Evolutionary conservation across 2,888 invertebrate genomes (phyloP), one percentile per base, ranked within the genome.

Genomic region (Sinelater perroti): DNA sequence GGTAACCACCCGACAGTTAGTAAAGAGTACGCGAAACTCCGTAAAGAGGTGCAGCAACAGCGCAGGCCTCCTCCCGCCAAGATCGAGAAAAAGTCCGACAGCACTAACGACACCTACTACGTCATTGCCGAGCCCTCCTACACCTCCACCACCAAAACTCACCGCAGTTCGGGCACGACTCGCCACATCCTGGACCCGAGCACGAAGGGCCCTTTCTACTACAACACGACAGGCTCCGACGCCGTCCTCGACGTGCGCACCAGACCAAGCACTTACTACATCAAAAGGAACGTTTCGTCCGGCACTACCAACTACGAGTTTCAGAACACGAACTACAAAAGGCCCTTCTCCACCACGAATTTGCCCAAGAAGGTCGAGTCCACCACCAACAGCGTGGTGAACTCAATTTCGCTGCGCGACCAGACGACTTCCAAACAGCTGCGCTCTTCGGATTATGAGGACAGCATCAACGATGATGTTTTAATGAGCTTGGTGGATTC

Each of bases 21-120:
- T 67, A 81, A 81, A 69, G 81, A 82, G 61, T 82, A 82, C 63
- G 81, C 82, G 3, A 82, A 82, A 67, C 73, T 82, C 44, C 77
- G 81, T 13, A 82, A 81, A 69, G 80, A 81, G 70, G 65, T 62
- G 1, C 70, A 72, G 30, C 67, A 72, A 45, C 60, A 60, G 33
- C 50, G 61, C n/a, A 10, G 10, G 13, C 50, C 51, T 6, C 24
- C 44, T 4, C 30, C 42, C 7, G 36, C 21, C 8, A 40, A 55
- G 21, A 20, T 10, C 10, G 46, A 55, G n/a, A 57, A 53, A 57
- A 26, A 16, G 60, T 38, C 42, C 21, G 1, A 35, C 50, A 42
- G 18, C 21, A 42, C 49, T 26, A 38, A 58, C 1, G 58, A 62
- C 17, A 72, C 74, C 3, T 70, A 71, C 30, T 75, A 75, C 46